A percentile compares a stretch with the other conserved stretches of the same genome.
Evolutionary conservation across 2,797 vertebrate species (phyloP).

Genomic region (Pipistrellus pygmaeus): DNA sequence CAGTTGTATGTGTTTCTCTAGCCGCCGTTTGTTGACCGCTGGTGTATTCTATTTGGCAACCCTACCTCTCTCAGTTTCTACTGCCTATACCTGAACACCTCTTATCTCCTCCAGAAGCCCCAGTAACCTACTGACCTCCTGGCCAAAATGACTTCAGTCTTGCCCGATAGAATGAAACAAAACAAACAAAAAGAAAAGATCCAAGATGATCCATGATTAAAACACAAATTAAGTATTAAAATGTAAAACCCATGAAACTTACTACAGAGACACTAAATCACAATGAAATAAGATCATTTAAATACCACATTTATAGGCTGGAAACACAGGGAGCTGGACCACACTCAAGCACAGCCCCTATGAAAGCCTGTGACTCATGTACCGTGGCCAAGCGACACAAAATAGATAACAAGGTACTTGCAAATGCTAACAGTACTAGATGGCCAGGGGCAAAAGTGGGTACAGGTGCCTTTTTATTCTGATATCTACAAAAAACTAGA

Average conservation of each 20-base stretch:
- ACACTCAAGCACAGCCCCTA: neutral
- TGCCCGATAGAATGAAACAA: neutral
- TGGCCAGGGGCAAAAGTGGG: neutral
- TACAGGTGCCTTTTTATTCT: neutral
- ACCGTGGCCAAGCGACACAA: neutral
- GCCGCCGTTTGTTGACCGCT: too few species aligned
- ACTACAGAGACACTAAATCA: neutral
- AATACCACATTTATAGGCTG: neutral
- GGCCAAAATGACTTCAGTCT: neutral
- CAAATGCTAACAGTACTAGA: neutral
- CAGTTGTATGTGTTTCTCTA: too few species aligned
- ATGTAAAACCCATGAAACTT: neutral
- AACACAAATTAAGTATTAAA: conserved; percentile 24
- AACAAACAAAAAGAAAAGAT: neutral
- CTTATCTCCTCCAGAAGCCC: neutral
- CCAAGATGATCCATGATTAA: neutral
- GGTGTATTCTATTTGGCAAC: neutral
- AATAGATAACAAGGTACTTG: neutral
- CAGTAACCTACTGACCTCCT: neutral
- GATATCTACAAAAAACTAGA: neutral
- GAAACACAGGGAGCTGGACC: neutral
- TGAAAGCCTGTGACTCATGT: neutral
- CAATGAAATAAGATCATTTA: neutral
- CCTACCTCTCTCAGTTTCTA: neutral
- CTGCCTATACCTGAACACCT: neutral